Conservation (phyloP, 2,797 vertebrate genomes). For the Paramormyrops hopkinsi region DNA sequence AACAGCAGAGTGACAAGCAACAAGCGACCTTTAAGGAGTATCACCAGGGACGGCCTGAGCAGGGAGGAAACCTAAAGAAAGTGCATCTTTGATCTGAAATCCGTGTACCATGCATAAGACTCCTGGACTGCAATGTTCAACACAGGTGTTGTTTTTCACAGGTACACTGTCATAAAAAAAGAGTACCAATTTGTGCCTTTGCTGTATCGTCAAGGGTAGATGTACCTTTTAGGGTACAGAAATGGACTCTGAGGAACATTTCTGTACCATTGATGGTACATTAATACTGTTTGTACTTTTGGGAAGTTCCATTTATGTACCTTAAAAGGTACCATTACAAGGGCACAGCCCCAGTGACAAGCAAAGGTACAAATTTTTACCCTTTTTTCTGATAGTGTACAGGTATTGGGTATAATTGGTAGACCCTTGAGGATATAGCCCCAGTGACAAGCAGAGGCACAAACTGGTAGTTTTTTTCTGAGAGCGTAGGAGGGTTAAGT, state of each 20-base stretch:
- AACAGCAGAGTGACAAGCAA: neutral
- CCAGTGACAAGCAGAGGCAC: neutral
- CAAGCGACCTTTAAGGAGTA: slow-evolving; percentile 18
- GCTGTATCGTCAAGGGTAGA: neutral
- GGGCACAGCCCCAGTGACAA: neutral
- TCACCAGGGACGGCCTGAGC: neutral
- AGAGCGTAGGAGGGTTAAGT: neutral
- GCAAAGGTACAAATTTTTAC: neutral
- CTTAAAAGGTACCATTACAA: neutral
- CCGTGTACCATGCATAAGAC: neutral
- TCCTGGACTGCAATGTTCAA: neutral
- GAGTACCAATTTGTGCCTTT: neutral
- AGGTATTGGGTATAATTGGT: neutral
- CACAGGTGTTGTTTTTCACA: neutral
- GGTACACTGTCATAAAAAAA: neutral
- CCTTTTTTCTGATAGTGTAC: neutral
- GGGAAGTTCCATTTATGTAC: neutral
- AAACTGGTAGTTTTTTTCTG: neutral
- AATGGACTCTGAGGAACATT: neutral
- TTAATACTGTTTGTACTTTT: neutral
- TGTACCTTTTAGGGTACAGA: neutral
- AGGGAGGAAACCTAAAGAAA: neutral
- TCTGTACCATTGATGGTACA: neutral
- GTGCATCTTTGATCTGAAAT: neutral
- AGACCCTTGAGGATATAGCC: neutral